Evolutionary conservation across 2,888 invertebrate species (phyloP), one percentile per base, ranked within the genome.

Genomic region (Euplagia quadripunctaria): DNA sequence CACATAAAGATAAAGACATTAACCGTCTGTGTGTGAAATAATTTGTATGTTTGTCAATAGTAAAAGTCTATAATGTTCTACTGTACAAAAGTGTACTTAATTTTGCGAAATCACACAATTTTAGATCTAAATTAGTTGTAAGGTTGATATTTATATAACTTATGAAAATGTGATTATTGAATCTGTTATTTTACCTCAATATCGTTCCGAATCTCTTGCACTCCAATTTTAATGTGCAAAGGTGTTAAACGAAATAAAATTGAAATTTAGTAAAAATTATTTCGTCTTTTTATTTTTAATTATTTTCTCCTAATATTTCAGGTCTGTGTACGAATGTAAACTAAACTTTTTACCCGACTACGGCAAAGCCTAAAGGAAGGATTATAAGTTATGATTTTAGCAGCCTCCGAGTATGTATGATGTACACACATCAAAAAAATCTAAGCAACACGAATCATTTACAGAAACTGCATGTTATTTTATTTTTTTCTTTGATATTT

Each of bases 211-310:
- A 92, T 92, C 91, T 91, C 90, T 75, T 82, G 87, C 88, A 89
- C 85, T 87, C 86, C 89, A 86, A 89, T 87, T 91, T 90, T 92
- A 86, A 84, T 75, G 87, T 86, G 91, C 91, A 92, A 90, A 84
- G 76, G 78, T 85, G 76, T 86, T 86, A 85, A 84, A 80, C 65
- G 67, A 83, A 83, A 82, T 81, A 80, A 83, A 84, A 83, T 83
- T 80, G 72, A 85, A 78, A 77, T 80, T 84, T 82, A 77, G 68
- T 81, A 82, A 84, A 83, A 71, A 73, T 41, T 67, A 65, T 70
- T 70, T 63, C 64, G 46, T 31, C 31, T 31, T 31, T 31, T 31
- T 68, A 71, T 78, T 79, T 74, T 14, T 31, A 6, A 31, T 61
- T 31, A 14, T 31, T 61, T 61, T 1, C 31, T 31, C 9, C 4